Percentiles rank a stretch among this genome's conserved stretches.
Conservation (phyloP, 2,797 vertebrate species). For the Anguilla anguilla region DNA sequence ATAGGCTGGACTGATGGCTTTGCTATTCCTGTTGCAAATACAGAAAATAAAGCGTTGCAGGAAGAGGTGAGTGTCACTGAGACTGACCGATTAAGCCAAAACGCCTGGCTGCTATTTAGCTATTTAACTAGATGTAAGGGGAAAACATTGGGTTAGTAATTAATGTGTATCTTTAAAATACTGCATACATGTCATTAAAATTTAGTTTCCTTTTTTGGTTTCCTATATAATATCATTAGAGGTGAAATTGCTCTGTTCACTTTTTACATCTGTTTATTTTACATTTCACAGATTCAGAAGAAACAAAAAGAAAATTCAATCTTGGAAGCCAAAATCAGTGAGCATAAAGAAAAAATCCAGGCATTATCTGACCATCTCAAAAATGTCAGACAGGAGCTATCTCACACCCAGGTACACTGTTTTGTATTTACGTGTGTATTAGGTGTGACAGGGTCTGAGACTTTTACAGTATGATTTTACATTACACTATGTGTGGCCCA, state of each 20-base stretch:
- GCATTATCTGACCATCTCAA: slow-evolving; percentile 72
- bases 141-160: slow-evolving; percentile 7
- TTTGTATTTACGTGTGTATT: background rate
- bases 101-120: background rate
- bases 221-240: background rate
- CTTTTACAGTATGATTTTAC: too few species aligned
- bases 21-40: slow-evolving; percentile 79
- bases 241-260: background rate
- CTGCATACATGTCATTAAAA: background rate
- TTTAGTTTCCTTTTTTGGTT: background rate
- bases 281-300: slow-evolving; percentile 73
- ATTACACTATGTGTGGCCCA: background rate
- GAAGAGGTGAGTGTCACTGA: slow-evolving; percentile 73
- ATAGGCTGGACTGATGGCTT: slow-evolving; percentile 81
- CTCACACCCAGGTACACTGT: slow-evolving; percentile 79
- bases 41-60: slow-evolving; percentile 80
- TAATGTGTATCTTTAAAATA: background rate
- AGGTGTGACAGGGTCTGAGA: too few species aligned
- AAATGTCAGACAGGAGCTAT: slow-evolving; percentile 79
- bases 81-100: background rate
- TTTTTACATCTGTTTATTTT: background rate
- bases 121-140: background rate
- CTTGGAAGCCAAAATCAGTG: slow-evolving; percentile 70
- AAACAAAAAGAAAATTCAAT: slow-evolving; percentile 69
- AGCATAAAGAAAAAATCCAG: slow-evolving; percentile 71